phyloP scores from a whole-genome alignment of 35 echinoderm and acorn worm species.

The Hemicentrotus pulcherrimus region DNA sequence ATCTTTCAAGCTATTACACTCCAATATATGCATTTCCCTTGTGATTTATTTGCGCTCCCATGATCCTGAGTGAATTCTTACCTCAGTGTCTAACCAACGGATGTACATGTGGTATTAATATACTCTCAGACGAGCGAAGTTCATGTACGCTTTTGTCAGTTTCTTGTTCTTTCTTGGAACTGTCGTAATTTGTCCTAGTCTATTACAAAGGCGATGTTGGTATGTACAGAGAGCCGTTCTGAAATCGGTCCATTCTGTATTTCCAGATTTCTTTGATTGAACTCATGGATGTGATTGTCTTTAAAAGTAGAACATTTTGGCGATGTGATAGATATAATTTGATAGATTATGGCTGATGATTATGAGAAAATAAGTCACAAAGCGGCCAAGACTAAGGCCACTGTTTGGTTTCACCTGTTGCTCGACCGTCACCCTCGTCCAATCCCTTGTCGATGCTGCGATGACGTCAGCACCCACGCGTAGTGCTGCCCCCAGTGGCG shows the following conservation, averaged over 20 bases:
- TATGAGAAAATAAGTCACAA: not conserved
- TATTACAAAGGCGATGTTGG: not conserved
- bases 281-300: not conserved
- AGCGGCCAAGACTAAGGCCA: not conserved
- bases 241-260: not conserved
- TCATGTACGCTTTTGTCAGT: constrained; percentile 1
- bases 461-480: constrained; percentile 55
- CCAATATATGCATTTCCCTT: constrained; percentile 6
- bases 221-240: not conserved
- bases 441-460: constrained; percentile 35
- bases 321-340: not conserved
- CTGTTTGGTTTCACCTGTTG: constrained; percentile 28
- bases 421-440: constrained; percentile 16
- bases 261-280: not conserved
- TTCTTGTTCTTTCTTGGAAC: constrained; percentile 12
- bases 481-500: constrained; percentile 50
- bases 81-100: not conserved
- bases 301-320: not conserved
- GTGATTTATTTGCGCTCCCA: not conserved
- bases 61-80: not conserved
- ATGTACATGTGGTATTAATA: not conserved
- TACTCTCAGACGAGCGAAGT: not conserved
- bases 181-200: constrained; percentile 1
- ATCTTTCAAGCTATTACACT: constrained; percentile 19
- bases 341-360: not conserved